Conservation (phyloP, 2,113 vertebrate genomes). For the Manacus vitellinus region DNA sequence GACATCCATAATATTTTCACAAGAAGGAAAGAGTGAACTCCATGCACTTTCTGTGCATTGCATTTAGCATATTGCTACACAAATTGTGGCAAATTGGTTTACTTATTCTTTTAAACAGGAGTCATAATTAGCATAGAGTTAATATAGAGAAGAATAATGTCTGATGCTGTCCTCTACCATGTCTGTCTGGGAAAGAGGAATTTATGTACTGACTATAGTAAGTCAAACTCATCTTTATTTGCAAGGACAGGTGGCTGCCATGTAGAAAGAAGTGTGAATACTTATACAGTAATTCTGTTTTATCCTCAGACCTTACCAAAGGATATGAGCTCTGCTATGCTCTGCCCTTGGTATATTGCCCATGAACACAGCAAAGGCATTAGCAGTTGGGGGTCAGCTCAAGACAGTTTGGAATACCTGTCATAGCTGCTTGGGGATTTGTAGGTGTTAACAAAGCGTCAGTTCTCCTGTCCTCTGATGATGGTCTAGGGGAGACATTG, state of each 20-base stretch:
- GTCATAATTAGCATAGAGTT: not conserved
- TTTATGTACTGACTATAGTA: not conserved
- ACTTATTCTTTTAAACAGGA: not conserved
- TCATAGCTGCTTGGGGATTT: not conserved
- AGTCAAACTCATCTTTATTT: not conserved
- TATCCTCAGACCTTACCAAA: not conserved
- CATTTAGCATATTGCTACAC: not conserved
- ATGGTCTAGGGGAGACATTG: rapidly evolving
- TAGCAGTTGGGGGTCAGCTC: not conserved
- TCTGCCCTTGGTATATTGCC: not conserved
- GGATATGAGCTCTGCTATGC: not conserved
- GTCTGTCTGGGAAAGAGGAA: not conserved
- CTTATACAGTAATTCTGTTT: not conserved
- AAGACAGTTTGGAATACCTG: not conserved
- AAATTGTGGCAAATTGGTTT: not conserved
- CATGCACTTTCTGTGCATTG: not conserved
- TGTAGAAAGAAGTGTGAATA: not conserved
- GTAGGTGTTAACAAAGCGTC: not conserved
- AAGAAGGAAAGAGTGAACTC: not conserved
- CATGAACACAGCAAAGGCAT: not conserved
- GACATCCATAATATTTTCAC: not conserved
- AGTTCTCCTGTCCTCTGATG: not conserved
- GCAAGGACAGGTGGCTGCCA: not conserved
- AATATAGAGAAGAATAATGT: not conserved
- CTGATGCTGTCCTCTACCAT: not conserved